Conservation (phyloP, 2,113 vertebrate species). For the Ivindomyrus marchei region DNA sequence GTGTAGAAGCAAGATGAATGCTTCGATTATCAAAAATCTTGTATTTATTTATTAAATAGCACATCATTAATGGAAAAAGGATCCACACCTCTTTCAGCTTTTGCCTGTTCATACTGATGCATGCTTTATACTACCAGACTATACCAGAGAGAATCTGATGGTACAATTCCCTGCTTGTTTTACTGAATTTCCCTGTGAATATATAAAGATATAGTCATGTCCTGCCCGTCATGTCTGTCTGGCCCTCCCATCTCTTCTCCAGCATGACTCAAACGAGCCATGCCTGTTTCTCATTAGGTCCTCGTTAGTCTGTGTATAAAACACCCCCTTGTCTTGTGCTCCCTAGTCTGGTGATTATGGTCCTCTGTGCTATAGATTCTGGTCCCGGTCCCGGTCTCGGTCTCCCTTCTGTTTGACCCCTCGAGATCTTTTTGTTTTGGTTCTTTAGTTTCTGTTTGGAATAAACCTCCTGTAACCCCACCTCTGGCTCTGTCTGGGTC, state of each 20-base stretch:
- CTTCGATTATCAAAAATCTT: background rate
- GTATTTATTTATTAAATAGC: background rate
- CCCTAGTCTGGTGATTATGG: background rate
- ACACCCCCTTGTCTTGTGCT: background rate
- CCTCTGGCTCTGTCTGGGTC: background rate
- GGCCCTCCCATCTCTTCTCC: background rate
- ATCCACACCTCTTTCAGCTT: background rate
- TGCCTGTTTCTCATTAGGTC: background rate
- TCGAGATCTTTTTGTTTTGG: background rate
- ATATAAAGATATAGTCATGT: background rate
- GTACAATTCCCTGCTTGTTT: background rate
- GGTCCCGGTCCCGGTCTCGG: background rate
- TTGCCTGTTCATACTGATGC: background rate
- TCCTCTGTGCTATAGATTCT: background rate
- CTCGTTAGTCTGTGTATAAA: background rate
- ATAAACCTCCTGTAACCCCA: background rate
- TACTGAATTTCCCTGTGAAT: background rate
- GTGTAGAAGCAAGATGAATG: background rate
- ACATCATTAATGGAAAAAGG: background rate
- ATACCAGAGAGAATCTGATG: background rate
- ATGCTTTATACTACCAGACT: background rate
- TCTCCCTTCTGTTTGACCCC: background rate
- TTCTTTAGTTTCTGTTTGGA: background rate
- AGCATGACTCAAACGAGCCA: background rate
- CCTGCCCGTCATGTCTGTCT: background rate